phyloP scores from a whole-genome alignment of 2,797 vertebrate genomes.

The Phoebastria nigripes region DNA sequence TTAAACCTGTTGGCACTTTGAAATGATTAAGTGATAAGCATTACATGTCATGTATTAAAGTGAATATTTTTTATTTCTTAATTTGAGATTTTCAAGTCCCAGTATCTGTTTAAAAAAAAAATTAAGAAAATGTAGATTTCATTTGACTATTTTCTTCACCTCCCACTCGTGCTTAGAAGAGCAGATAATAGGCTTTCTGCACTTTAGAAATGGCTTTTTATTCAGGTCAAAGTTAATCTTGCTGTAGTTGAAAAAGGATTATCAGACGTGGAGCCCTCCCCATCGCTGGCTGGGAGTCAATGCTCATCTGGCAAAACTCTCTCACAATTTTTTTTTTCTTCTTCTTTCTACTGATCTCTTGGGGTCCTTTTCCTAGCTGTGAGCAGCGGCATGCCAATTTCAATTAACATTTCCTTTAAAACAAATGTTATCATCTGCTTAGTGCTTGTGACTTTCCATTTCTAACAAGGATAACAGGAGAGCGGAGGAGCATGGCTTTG shows the following conservation, averaged over 20 bases:
- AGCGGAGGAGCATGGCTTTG: neutral
- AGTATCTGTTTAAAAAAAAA: neutral
- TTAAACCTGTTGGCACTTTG: neutral
- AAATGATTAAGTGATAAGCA: neutral
- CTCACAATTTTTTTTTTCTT: neutral
- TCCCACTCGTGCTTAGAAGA: neutral
- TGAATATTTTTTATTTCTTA: neutral
- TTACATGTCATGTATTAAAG: neutral
- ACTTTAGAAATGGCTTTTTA: conserved; percentile 6
- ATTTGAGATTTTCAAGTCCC: neutral
- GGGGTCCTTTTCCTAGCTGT: neutral
- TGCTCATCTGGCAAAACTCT: conserved; percentile 5
- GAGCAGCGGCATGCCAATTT: conserved; percentile 35
- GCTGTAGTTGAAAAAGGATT: conserved; percentile 12
- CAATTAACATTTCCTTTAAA: conserved; percentile 48
- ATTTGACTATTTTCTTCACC: neutral
- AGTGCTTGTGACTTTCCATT: neutral
- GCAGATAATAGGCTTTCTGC: conserved; percentile 3
- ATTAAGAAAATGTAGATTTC: neutral
- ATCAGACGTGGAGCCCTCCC: neutral
- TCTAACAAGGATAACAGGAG: neutral
- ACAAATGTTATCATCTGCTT: conserved; percentile 36
- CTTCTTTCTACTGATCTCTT: neutral
- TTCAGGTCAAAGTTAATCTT: conserved; percentile 7
- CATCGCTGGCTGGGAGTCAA: neutral